Percentiles rank a stretch among this genome's conserved stretches.
Conservation (phyloP, 2,113 vertebrate genomes). For the Eira barbara region DNA sequence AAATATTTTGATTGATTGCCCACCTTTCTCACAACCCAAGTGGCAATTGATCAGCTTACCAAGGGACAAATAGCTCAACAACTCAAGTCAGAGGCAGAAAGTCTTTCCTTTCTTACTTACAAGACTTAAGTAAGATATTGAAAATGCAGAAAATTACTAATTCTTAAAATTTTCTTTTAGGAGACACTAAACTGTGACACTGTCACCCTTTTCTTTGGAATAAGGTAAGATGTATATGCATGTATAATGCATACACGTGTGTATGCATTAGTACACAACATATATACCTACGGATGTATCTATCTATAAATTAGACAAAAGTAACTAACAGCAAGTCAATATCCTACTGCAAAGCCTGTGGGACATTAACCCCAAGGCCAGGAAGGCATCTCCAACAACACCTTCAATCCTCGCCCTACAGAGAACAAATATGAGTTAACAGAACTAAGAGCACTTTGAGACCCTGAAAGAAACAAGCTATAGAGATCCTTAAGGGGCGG, state of each 20-base stretch:
- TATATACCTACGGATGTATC: neutral
- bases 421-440: neutral
- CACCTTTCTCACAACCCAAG: slow-evolving; percentile 19
- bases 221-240: neutral
- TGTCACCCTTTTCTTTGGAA: neutral
- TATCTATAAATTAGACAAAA: neutral
- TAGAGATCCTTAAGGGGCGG: neutral
- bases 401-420: neutral
- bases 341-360: neutral
- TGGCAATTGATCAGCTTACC: slow-evolving; percentile 42
- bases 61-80: slow-evolving; percentile 25
- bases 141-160: slow-evolving; percentile 24
- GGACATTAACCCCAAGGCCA: neutral
- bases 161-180: slow-evolving; percentile 18
- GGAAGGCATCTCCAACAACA: neutral
- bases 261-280: neutral
- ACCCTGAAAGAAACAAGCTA: slow-evolving; percentile 30
- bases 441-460: slow-evolving; percentile 29
- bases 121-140: neutral
- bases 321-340: neutral
- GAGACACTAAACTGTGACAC: neutral
- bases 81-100: slow-evolving; percentile 32
- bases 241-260: too few relatives aligned
- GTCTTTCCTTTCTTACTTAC: neutral
- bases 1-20: slow-evolving; percentile 54